These are phyloP conservation scores for Ammodytes marinus DNA, from an alignment of 2,113 vertebrate genomes.

Conservation along the genomic window DNA sequence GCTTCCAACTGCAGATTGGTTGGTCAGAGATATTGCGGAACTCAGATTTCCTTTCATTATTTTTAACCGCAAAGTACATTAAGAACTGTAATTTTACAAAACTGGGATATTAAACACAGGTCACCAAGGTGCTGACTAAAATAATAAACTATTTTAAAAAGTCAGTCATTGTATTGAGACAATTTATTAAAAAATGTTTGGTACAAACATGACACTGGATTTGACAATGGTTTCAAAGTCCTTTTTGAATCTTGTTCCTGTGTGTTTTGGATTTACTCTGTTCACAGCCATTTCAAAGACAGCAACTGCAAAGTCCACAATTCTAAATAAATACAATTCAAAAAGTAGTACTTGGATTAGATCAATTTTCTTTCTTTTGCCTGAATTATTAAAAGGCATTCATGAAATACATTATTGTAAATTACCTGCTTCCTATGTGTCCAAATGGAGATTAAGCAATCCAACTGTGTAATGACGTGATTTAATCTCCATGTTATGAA, in stretches of 20 bases:
- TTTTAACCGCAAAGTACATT: not conserved
- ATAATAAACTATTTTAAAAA: constrained; percentile 28
- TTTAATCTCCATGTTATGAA: not conserved
- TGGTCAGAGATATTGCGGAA: not conserved
- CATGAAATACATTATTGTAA: not conserved
- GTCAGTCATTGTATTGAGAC: not conserved
- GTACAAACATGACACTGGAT: constrained; percentile 48
- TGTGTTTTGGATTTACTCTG: constrained; percentile 29
- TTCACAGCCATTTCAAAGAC: not conserved
- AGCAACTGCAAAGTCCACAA: constrained; percentile 1
- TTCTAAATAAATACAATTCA: constrained; percentile 41
- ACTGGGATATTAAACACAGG: not conserved
- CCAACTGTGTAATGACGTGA: not conserved
- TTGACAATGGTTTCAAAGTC: constrained; percentile 30
- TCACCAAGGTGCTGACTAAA: not conserved
- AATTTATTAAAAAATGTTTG: constrained; percentile 35
- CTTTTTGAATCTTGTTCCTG: not conserved
- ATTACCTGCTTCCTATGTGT: not conserved
- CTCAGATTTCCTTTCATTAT: not conserved
- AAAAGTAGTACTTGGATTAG: not conserved
- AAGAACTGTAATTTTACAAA: not conserved
- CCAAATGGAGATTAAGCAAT: not conserved
- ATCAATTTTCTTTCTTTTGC: not conserved
- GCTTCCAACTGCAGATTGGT: not conserved
- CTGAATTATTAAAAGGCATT: constrained; percentile 15